These are phyloP conservation scores for Elaeidobius kamerunicus DNA, from an alignment of 2,888 invertebrate species.

Conservation along the genomic window DNA sequence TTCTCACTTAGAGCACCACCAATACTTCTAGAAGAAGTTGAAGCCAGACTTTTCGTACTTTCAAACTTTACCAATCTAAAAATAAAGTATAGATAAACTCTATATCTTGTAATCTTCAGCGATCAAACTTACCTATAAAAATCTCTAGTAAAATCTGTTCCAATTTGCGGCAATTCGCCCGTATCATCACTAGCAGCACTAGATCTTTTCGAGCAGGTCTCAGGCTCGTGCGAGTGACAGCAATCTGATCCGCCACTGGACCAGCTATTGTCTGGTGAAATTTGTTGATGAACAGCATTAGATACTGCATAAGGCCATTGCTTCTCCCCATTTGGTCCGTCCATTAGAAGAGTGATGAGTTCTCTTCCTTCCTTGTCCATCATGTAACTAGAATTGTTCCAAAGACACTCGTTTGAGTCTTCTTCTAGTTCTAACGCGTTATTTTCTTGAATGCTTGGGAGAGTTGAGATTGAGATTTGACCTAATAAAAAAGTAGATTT, in stretches of 20 bases:
- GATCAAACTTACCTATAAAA: conserved; percentile 56
- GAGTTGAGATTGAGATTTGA: conserved; percentile 61
- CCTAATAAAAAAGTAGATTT: conserved; percentile 48
- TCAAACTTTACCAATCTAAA: conserved; percentile 72
- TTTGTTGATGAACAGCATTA: conserved; percentile 34
- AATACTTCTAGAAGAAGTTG: conserved; percentile 66
- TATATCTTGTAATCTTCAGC: neutral
- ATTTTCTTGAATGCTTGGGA: conserved; percentile 73
- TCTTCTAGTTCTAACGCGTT: conserved; percentile 70
- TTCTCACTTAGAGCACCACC: conserved; percentile 56
- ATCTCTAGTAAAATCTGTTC: conserved; percentile 74
- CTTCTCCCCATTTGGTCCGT: conserved; percentile 54
- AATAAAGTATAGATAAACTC: neutral
- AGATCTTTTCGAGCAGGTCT: conserved; percentile 65
- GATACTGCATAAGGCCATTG: conserved; percentile 63
- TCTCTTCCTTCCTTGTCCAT: conserved; percentile 66
- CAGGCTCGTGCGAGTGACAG: conserved; percentile 50
- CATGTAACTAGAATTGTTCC: conserved; percentile 69
- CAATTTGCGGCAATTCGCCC: conserved; percentile 62
- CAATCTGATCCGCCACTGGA: conserved; percentile 54
- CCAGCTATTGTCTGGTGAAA: conserved; percentile 60
- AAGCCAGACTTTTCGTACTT: conserved; percentile 74
- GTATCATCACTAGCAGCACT: conserved; percentile 67
- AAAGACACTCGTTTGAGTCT: conserved; percentile 69
- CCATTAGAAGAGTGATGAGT: conserved; percentile 56